A percentile compares a stretch with the other conserved stretches of the same genome.
These are phyloP conservation scores for Acanthaster planci DNA, from an alignment of 35 echinoderm and acorn worm species.

Conservation along the genomic window DNA sequence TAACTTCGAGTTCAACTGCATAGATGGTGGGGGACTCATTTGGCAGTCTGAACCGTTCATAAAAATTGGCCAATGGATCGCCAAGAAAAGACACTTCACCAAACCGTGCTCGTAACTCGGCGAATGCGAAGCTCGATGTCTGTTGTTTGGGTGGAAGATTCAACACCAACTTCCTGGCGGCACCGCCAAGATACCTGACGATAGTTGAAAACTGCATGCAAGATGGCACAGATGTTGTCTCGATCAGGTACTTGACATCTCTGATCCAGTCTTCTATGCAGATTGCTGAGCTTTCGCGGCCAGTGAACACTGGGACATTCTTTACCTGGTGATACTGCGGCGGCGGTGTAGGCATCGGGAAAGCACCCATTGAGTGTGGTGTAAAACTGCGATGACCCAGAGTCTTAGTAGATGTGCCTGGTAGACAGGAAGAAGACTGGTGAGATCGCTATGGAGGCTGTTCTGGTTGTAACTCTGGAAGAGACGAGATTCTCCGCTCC, in stretches of 20 bases:
- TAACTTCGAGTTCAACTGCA: neutral
- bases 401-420: too few species aligned
- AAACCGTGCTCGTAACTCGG: slow-evolving; percentile 14
- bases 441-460: too few species aligned
- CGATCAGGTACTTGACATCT: slow-evolving; percentile 20
- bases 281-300: neutral
- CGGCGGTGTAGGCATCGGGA: too few species aligned
- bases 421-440: too few species aligned
- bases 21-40: neutral
- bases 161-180: slow-evolving; percentile 29
- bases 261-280: slow-evolving; percentile 39
- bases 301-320: slow-evolving; percentile 27
- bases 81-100: neutral
- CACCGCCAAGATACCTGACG: slow-evolving; percentile 41
- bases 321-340: slow-evolving; percentile 22
- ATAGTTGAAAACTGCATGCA: slow-evolving; percentile 43
- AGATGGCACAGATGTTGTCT: neutral
- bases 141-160: slow-evolving; percentile 28
- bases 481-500: too few species aligned
- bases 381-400: too few species aligned
- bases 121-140: neutral
- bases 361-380: too few species aligned
- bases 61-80: slow-evolving; percentile 36
- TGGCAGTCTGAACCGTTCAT: neutral
- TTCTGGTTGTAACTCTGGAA: too few species aligned